These are phyloP conservation scores for Eupithecia subumbrata DNA, from an alignment of 2,888 invertebrate genomes.

Conservation along the genomic window DNA sequence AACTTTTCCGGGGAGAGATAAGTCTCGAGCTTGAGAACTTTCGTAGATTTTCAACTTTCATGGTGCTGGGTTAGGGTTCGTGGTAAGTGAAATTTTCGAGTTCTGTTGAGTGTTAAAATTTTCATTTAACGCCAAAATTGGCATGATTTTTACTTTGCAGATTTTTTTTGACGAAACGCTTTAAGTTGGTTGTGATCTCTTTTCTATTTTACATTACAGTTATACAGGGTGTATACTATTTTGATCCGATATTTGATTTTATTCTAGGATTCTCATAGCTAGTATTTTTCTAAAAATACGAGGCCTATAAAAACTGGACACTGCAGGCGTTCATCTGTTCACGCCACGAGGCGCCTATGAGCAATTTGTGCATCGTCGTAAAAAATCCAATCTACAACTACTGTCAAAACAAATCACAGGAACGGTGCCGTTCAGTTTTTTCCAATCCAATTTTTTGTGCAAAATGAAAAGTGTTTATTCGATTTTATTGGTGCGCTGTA, in stretches of 20 bases:
- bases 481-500: constrained; percentile 33
- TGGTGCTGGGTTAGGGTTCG: constrained; percentile 33
- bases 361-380: constrained; percentile 13
- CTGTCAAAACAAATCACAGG: constrained; percentile 32
- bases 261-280: background rate
- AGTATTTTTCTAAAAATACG: background rate
- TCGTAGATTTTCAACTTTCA: constrained; percentile 27
- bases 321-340: background rate
- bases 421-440: constrained; percentile 29
- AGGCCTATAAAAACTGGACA: background rate
- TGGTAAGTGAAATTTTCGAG: constrained; percentile 20
- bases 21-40: constrained; percentile 25
- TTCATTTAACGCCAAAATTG: background rate
- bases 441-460: constrained; percentile 31
- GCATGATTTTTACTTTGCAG: background rate
- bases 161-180: background rate
- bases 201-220: background rate
- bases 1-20: constrained; percentile 27
- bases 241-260: background rate
- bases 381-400: constrained; percentile 22
- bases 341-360: constrained; percentile 1
- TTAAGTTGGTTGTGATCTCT: background rate
- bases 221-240: background rate
- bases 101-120: background rate
- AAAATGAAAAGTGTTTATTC: constrained; percentile 36